Conservation (phyloP, 2,888 invertebrate species). For the Tenthredo amoena region DNA sequence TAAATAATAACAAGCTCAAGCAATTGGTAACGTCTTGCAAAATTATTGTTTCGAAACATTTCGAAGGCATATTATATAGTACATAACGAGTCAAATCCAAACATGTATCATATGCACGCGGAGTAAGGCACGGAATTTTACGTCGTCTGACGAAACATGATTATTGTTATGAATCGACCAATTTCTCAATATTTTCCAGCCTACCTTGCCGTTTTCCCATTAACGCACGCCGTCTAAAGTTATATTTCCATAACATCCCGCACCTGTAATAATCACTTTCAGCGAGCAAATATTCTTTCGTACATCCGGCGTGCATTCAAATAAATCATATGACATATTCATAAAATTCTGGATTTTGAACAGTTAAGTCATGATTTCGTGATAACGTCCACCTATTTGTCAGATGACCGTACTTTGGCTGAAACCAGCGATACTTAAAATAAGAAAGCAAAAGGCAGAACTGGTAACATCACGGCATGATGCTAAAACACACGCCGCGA, state of each 20-base stretch:
- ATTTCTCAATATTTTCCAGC: slow-evolving; percentile 38
- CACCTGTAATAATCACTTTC: slow-evolving; percentile 18
- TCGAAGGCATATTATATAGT: background rate
- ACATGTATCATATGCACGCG: background rate
- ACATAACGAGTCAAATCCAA: background rate
- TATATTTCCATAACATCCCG: slow-evolving; percentile 4
- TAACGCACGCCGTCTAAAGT: slow-evolving; percentile 2
- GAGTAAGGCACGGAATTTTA: slow-evolving; percentile 9
- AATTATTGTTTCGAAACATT: slow-evolving; percentile 29
- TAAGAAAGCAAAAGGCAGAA: slow-evolving; percentile 3
- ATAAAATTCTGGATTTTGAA: background rate
- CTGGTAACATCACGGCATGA: slow-evolving; percentile 4
- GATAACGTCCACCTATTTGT: background rate
- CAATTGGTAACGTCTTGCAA: slow-evolving; percentile 11
- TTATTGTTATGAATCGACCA: slow-evolving; percentile 15
- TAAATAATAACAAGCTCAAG: slow-evolving; percentile 10
- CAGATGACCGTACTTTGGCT: background rate
- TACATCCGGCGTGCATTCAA: background rate
- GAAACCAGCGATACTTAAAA: background rate
- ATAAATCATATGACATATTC: background rate
- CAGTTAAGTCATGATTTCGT: background rate
- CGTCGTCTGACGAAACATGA: slow-evolving; percentile 22
- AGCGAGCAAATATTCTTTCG: background rate
- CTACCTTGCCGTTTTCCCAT: slow-evolving; percentile 1
- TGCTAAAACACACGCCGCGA: background rate